Percentiles rank a stretch among this genome's conserved stretches.
phyloP scores from a whole-genome alignment of 2,113 vertebrate genomes.

The Notiomystis cincta region DNA sequence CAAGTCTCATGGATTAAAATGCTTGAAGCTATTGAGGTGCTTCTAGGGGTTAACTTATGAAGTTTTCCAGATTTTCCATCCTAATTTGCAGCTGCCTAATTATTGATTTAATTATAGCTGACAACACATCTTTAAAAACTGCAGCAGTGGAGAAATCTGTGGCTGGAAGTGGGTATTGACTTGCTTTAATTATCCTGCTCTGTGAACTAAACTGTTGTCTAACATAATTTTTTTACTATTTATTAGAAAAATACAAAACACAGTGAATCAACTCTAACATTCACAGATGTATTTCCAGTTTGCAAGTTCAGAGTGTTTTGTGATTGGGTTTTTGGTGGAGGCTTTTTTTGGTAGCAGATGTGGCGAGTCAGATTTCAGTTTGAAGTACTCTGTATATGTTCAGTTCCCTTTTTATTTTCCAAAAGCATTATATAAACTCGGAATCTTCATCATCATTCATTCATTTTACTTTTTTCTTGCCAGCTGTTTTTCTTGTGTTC shows the following conservation, averaged over 20 bases:
- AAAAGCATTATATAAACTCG: background rate
- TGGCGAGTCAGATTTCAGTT: background rate
- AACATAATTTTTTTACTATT: background rate
- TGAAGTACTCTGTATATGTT: background rate
- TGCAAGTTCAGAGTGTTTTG: background rate
- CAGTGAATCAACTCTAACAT: background rate
- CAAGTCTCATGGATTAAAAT: background rate
- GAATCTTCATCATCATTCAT: background rate
- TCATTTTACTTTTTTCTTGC: background rate
- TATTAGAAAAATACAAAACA: background rate
- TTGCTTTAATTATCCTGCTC: background rate
- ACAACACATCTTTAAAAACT: background rate
- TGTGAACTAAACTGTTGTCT: background rate
- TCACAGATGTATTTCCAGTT: background rate
- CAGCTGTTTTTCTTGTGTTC: background rate
- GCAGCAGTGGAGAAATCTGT: background rate
- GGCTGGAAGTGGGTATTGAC: background rate
- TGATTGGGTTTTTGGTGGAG: fast-evolving
- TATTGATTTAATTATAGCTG: background rate
- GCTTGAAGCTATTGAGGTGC: background rate
- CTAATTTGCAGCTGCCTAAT: background rate
- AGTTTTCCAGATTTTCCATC: background rate
- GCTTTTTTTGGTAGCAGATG: fast-evolving
- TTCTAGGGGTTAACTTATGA: background rate
- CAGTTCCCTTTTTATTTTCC: background rate